Base-by-base conservation (phyloP, 2,113 vertebrate species). In the Hyaena hyaena region DNA sequence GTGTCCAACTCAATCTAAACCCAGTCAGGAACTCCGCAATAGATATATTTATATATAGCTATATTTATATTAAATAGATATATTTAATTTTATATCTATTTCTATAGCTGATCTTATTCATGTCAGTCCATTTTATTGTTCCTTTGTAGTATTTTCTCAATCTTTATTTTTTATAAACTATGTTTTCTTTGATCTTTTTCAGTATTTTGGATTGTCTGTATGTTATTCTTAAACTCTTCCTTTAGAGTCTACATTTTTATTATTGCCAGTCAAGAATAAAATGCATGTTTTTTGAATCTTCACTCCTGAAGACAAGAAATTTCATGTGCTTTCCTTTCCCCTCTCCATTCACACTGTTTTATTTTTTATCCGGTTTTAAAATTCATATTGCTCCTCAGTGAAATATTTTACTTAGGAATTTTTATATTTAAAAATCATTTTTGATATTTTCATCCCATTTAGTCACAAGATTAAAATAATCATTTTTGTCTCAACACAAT, bases 361-460 rank as follows among this genome's bases (percentile, higher is more conserved):
- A 90, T 63, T 86, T 93, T 89, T 73, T 66, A 77, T 88, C 16
- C 28, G 9, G n/a, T 45, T 79, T 85, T 63, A 55, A n/a, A 80
- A 91, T 95, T 63, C 2, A 81, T 4, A 65, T n/a, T 65, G 68
- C 0, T 69, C 43, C 43, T 50, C n/a, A 39, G 12, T 95, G 43
- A 86, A 86, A 73, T 71, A 86, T 77, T 92, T 96, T 69, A 26
- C 15, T 33, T 95, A 82, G 17, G 45, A 24, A 12, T n/a, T 91
- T 91, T 85, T 19, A 1, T 39, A 35, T 76, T 90, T 2, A 50
- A n/a, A 89, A 90, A 35, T 74, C 1, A 63, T 73, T 83, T 80
- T 63, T 79, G 7, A 66, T 31, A 74, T 48, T 35, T 69, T 74
- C 10, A 76, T 88, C 91, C 10, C 14, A 77, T 55, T 55, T 79